Evolutionary conservation across 2,113 vertebrate species (phyloP).

Genomic region (Taxidea taxus): DNA sequence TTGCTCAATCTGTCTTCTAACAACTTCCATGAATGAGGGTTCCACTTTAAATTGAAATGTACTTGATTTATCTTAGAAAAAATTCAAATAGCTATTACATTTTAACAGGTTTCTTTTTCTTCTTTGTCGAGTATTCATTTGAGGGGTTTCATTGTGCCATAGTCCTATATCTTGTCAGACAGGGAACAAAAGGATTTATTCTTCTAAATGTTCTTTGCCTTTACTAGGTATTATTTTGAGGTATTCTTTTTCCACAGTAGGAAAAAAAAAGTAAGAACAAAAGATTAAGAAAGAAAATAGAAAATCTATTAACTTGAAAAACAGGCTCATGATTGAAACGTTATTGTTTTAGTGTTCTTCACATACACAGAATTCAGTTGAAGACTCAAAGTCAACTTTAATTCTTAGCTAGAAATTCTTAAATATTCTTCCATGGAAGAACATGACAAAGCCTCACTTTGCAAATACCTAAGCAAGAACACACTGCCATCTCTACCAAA

Average conservation of each 20-base stretch:
- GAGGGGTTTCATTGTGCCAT: slow-evolving; percentile 57
- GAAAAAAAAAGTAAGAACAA: slow-evolving; percentile 30
- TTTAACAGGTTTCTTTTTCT: slow-evolving; percentile 53
- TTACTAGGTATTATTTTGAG: slow-evolving; percentile 58
- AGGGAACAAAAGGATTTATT: slow-evolving; percentile 62
- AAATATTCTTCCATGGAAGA: slow-evolving; percentile 19
- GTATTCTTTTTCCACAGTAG: no score
- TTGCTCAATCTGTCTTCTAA: slow-evolving; percentile 25
- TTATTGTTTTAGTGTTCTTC: slow-evolving; percentile 57
- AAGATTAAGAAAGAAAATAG: slow-evolving; percentile 39
- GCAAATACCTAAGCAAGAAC: neutral
- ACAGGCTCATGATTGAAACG: neutral
- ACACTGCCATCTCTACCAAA: neutral
- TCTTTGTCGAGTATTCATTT: slow-evolving; percentile 39
- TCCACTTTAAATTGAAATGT: slow-evolving; percentile 26
- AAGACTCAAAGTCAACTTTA: slow-evolving; percentile 43
- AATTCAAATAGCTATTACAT: slow-evolving; percentile 56
- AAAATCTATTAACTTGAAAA: slow-evolving; percentile 54
- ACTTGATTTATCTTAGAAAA: slow-evolving; percentile 58
- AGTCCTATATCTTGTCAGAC: slow-evolving; percentile 62
- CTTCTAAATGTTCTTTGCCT: slow-evolving; percentile 57
- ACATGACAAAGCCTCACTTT: neutral
- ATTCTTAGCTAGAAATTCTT: neutral
- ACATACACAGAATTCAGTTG: slow-evolving; percentile 5
- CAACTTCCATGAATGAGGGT: neutral